Conservation (phyloP, 2,113 vertebrate genomes). For the Zosterops lateralis region DNA sequence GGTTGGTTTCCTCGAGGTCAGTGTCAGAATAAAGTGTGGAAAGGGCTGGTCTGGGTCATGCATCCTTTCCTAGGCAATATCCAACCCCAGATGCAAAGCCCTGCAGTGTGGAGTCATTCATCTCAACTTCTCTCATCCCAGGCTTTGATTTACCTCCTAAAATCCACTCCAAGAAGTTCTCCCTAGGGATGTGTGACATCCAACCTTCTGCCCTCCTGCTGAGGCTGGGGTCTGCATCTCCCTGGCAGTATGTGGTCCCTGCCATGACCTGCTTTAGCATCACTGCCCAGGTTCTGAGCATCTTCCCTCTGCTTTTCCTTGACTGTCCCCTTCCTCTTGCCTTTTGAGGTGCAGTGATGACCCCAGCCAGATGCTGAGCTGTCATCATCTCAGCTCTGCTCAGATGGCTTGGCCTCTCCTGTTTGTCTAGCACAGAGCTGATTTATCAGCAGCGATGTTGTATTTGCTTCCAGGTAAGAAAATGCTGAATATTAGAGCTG, state of each 20-base stretch:
- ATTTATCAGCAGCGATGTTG: not conserved
- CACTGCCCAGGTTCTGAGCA: rapidly evolving
- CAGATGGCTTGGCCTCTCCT: not conserved
- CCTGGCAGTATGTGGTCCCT: rapidly evolving
- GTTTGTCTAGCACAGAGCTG: not conserved
- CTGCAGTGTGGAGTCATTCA: not conserved
- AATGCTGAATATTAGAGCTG: not conserved
- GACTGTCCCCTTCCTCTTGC: not conserved
- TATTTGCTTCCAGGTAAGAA: constrained; percentile 40
- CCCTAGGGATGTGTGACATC: not conserved
- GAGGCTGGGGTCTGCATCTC: rapidly evolving
- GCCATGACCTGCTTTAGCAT: not conserved
- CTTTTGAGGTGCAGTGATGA: not conserved
- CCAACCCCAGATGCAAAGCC: not conserved
- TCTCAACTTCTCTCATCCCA: rapidly evolving
- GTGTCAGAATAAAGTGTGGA: not conserved
- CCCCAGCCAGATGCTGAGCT: not conserved
- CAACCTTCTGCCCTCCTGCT: not conserved
- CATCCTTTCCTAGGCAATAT: not conserved
- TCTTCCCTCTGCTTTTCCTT: not conserved
- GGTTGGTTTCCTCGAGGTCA: not conserved
- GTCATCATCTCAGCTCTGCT: not conserved
- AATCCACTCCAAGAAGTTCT: not conserved
- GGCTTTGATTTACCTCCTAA: not conserved
- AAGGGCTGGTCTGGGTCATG: not conserved